Conservation (phyloP, 2,113 vertebrate species). For the Pituophis catenifer region DNA sequence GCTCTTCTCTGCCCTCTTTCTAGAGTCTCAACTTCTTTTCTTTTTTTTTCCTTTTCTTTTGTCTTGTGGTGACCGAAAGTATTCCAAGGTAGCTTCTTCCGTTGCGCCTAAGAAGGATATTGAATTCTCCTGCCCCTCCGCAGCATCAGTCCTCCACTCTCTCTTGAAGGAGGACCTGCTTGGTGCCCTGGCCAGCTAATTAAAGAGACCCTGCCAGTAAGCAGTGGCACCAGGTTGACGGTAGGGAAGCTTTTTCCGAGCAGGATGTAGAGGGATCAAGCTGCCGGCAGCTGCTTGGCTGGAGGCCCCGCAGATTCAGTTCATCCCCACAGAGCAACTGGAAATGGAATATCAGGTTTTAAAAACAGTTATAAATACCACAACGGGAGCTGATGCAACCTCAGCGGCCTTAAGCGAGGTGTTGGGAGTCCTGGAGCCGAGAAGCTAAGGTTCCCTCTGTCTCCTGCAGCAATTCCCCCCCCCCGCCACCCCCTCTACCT, state of each 20-base stretch:
- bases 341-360: conserved; percentile 67
- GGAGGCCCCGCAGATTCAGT: conserved; percentile 52
- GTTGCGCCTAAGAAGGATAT: not conserved
- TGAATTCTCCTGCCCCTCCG: not conserved
- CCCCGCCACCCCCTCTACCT: no score
- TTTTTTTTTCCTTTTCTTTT: no score
- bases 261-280: conserved; percentile 66
- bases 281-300: conserved; percentile 72
- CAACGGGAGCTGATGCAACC: conserved; percentile 63
- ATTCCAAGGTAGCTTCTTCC: not conserved
- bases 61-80: not conserved
- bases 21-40: no score
- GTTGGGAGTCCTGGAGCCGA: conserved; percentile 44
- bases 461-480: rapidly evolving
- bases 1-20: not conserved
- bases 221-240: conserved; percentile 58
- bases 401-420: conserved; percentile 7
- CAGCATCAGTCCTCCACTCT: not conserved
- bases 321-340: conserved; percentile 58
- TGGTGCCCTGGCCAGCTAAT: conserved; percentile 48
- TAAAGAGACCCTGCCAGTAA: conserved; percentile 62
- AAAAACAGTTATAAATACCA: conserved; percentile 57
- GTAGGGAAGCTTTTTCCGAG: conserved; percentile 66
- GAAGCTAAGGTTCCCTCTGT: not conserved
- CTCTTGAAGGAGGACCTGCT: conserved; percentile 48